phyloP scores from a whole-genome alignment of 2,113 vertebrate species.

The Meriones unguiculatus region DNA sequence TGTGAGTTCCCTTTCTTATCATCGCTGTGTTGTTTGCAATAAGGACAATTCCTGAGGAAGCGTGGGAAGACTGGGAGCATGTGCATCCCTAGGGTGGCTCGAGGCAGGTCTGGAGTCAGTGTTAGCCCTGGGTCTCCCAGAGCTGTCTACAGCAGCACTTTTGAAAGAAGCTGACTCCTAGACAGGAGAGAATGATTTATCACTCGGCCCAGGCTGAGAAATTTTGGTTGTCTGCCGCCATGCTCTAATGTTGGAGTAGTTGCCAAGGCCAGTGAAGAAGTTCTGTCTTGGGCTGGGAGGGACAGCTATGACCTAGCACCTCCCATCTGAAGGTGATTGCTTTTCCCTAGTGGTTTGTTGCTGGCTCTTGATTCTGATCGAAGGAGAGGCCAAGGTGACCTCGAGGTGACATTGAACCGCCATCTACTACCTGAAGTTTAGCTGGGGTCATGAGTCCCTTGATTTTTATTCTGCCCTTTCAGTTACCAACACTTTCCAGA shows the following conservation, averaged over 20 bases:
- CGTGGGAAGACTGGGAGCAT: conserved; percentile 33
- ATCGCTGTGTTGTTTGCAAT: conserved; percentile 48
- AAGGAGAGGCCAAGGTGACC: conserved; percentile 7
- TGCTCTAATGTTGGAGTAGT: background rate
- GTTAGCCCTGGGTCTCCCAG: conserved; percentile 18
- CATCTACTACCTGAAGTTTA: background rate
- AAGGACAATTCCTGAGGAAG: conserved; percentile 26
- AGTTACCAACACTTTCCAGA: background rate
- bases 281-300: background rate
- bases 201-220: background rate
- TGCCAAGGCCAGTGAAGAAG: background rate
- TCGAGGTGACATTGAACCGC: conserved; percentile 9
- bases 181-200: background rate
- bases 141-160: background rate
- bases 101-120: conserved; percentile 12
- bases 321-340: background rate
- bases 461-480: background rate
- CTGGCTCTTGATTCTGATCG: conserved; percentile 13
- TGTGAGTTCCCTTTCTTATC: conserved; percentile 30
- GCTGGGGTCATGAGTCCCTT: background rate
- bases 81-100: background rate
- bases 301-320: background rate
- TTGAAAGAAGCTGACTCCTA: conserved; percentile 9
- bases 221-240: background rate
- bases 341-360: background rate